Conservation (phyloP, 2,797 vertebrate species). For the Enteromius fasciolatus region DNA sequence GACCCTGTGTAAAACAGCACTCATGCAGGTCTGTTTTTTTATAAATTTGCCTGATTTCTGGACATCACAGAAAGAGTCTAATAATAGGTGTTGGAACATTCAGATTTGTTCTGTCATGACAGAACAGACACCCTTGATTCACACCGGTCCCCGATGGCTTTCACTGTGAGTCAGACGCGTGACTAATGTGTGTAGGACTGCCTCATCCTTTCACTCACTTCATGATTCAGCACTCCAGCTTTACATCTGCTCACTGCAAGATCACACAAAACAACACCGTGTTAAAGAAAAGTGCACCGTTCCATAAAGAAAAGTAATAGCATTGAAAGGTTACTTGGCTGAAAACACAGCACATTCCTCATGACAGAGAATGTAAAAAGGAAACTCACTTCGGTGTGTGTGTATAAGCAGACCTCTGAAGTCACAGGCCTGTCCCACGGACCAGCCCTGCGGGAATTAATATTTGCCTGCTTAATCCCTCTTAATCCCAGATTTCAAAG, state of each 20-base stretch:
- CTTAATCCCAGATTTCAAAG: conserved; percentile 62
- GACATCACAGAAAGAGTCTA: background rate
- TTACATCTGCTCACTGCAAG: conserved; percentile 39
- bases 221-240: conserved; percentile 57
- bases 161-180: conserved; percentile 19
- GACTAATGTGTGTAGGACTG: conserved; percentile 14
- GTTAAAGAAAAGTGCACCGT: conserved; percentile 10
- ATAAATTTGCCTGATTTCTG: background rate
- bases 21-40: background rate
- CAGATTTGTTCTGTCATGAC: conserved; percentile 15
- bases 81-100: conserved; percentile 13
- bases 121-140: conserved; percentile 11
- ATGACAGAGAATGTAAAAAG: conserved; percentile 17
- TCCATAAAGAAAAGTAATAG: background rate
- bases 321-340: conserved; percentile 40
- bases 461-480: conserved; percentile 64
- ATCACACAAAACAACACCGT: background rate
- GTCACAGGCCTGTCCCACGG: conserved; percentile 44
- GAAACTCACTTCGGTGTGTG: conserved; percentile 7
- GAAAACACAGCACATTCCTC: conserved; percentile 18
- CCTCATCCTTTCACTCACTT: conserved; percentile 40
- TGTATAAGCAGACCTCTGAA: conserved; percentile 1
- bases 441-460: conserved; percentile 56
- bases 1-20: background rate
- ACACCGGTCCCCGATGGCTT: conserved; percentile 12